Conservation (phyloP, 2,797 vertebrate species). For the Acanthornis magna region DNA sequence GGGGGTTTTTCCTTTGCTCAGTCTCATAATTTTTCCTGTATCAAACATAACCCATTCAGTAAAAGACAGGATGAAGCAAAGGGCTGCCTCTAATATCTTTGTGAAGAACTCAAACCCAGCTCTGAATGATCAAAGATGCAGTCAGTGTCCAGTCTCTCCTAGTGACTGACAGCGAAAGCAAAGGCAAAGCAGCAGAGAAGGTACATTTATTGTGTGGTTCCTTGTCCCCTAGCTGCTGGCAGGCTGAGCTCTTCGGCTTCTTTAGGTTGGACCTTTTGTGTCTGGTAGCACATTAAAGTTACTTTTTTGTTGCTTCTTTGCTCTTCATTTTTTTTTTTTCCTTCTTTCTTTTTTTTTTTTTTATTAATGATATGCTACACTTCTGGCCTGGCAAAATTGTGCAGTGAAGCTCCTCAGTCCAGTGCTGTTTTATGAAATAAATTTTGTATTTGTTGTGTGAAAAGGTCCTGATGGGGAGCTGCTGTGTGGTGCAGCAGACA, state of each 20-base stretch:
- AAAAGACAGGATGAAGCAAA: neutral
- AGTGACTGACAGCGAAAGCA: neutral
- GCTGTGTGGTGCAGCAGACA: neutral
- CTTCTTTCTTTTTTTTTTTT: neutral
- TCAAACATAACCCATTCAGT: neutral
- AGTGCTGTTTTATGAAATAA: neutral
- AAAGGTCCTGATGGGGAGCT: neutral
- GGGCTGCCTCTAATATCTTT: neutral
- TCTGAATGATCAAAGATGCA: neutral
- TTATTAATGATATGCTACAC: accelerated
- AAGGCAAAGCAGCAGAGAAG: neutral
- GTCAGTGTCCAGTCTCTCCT: neutral
- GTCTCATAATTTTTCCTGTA: neutral
- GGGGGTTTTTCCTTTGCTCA: neutral
- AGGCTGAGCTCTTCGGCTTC: neutral
- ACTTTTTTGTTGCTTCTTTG: neutral
- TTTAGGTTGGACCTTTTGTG: neutral
- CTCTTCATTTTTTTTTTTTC: no score
- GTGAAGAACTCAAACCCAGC: neutral
- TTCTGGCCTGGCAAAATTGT: neutral
- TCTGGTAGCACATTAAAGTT: neutral
- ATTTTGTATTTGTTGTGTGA: neutral
- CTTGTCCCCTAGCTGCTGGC: neutral
- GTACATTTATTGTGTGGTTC: neutral
- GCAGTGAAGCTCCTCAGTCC: neutral